Conservation (phyloP, 2,888 invertebrate species). For the Empis livida region DNA sequence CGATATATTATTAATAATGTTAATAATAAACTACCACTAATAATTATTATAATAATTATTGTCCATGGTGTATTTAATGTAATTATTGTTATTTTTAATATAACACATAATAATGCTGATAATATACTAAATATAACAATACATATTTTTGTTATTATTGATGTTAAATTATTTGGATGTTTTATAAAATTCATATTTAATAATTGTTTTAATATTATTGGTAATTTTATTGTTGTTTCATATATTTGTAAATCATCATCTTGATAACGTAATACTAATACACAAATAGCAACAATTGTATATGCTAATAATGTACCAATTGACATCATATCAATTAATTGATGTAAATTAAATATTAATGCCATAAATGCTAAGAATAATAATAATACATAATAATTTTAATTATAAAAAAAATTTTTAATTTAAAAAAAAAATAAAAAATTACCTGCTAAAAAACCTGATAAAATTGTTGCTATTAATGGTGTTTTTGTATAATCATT, state of each 20-base stretch:
- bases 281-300: constrained; percentile 82
- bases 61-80: constrained; percentile 22
- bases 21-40: constrained; percentile 41
- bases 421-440: background rate
- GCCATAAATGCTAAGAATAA: constrained; percentile 58
- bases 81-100: constrained; percentile 18
- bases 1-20: constrained; percentile 48
- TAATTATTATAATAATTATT: constrained; percentile 34
- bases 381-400: constrained; percentile 2
- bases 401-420: background rate
- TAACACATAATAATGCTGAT: constrained; percentile 23
- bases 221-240: constrained; percentile 23
- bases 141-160: constrained; percentile 50
- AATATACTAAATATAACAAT: constrained; percentile 44
- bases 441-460: constrained; percentile 62
- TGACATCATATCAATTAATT: constrained; percentile 93
- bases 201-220: constrained; percentile 40
- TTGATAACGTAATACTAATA: constrained; percentile 67
- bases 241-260: constrained; percentile 27
- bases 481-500: constrained; percentile 67
- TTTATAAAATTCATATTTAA: constrained; percentile 61
- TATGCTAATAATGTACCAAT: constrained; percentile 84
- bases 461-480: constrained; percentile 57
- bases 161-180: constrained; percentile 50
- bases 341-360: constrained; percentile 74